Conservation (phyloP, 2,113 vertebrate species). For the Grallaria varia region DNA sequence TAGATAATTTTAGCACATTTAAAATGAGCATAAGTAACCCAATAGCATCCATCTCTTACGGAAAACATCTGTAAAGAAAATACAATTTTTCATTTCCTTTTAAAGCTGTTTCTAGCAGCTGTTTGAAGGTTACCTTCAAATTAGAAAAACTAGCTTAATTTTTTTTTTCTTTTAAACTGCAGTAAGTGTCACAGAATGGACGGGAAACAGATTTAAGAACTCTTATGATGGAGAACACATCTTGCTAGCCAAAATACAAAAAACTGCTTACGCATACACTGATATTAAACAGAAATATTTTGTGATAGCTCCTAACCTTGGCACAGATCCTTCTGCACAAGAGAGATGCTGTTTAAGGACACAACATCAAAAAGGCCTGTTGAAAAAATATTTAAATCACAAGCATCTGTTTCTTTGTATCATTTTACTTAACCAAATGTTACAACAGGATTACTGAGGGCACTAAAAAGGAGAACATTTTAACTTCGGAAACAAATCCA, state of each 20-base stretch:
- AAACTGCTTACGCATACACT: background rate
- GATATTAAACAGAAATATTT: background rate
- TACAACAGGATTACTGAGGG: background rate
- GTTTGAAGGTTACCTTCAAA: background rate
- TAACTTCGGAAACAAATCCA: background rate
- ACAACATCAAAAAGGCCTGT: background rate
- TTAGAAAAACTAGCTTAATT: accelerated
- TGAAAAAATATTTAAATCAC: background rate
- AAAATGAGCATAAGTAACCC: background rate
- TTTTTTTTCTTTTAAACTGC: background rate
- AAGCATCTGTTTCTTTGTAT: background rate
- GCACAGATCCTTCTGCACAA: background rate
- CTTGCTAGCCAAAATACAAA: background rate
- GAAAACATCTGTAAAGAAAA: background rate
- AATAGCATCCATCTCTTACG: background rate
- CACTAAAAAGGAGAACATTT: background rate
- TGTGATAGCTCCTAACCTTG: background rate
- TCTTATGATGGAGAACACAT: background rate
- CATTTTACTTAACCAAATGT: background rate
- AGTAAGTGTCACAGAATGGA: background rate
- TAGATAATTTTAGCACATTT: background rate
- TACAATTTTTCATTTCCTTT: background rate
- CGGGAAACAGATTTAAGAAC: background rate
- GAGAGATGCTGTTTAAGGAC: background rate
- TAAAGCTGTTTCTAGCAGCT: background rate